Base-by-base conservation (phyloP, 1,140 invertebrate species). In the Pseudomyrmex gracilis region DNA sequence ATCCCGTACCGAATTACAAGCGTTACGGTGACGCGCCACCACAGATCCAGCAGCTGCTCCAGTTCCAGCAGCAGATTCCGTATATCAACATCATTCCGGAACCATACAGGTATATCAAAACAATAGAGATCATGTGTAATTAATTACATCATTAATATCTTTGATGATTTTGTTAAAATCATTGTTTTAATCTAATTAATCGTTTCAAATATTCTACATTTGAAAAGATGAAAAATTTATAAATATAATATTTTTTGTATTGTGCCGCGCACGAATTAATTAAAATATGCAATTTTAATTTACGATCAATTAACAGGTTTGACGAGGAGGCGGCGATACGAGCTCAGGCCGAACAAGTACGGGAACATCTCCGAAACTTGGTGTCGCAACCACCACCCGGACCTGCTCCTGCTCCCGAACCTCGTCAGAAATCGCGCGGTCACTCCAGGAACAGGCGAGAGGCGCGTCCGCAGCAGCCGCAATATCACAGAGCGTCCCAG, bases 21-120 rank as follows among this genome's bases (percentile, higher is more conserved):
- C 74, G 89, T 43, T 91, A 89, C 15, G 85, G 91, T 7, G 92
- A 92, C 60, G 93, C 94, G 15, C 93, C 94, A 0, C 74, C 91
- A 0, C 89, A 91, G 60, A 94, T 94, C 20, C 91, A 92, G 24
- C 92, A 94, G 70, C 17, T 94, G 51, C 89, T 94, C 7, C 89
- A 94, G 45, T 94, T 92, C 82, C 93, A 94, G 49, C 89, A 92
- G 2, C 92, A 94, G 73, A 94, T 93, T 64, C 94, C 94, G 5
- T 94, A 94, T 49, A 64, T 92, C 45, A 94, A 94, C 49, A 90
- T 90, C 15, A 94, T 94, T 20, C 94, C 94, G 17, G 94, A 94
- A 89, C 93, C 89, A 57, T 93, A 85, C 34, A 94, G 93, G 94
- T 94, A 34, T 34, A 58, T n/a, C 13, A n/a, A n/a, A 51, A 20